phyloP scores from a whole-genome alignment of 1,140 invertebrate species.

The Zaprionus vittiger region DNA sequence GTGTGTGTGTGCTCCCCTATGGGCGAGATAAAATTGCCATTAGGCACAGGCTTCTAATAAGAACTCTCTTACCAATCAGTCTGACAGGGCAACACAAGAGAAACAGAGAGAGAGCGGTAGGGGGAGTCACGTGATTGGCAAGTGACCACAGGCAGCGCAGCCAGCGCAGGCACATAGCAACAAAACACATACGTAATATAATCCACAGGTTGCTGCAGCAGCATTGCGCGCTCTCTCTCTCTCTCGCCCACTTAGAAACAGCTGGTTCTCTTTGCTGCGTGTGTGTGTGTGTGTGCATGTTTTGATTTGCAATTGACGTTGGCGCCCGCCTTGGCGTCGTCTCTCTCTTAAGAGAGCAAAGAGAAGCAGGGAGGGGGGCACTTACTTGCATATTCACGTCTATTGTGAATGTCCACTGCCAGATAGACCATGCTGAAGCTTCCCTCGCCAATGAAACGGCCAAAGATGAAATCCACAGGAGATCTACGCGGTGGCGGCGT shows the following conservation, averaged over 20 bases:
- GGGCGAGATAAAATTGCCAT: conserved; percentile 47
- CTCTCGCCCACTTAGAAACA: conserved; percentile 13
- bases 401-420: conserved; percentile 95
- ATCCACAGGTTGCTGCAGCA: conserved; percentile 28
- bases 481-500: conserved; percentile 87
- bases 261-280: conserved; percentile 25
- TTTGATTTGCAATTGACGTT: conserved; percentile 43
- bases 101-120: not conserved
- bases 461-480: conserved; percentile 96
- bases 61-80: conserved; percentile 2
- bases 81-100: not conserved
- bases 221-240: not conserved
- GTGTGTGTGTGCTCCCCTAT: conserved; percentile 14
- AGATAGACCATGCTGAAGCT: conserved; percentile 98
- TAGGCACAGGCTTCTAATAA: conserved; percentile 21
- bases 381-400: conserved; percentile 97
- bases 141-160: conserved; percentile 23
- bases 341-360: conserved; percentile 1
- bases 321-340: conserved; percentile 28
- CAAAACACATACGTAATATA: conserved; percentile 5
- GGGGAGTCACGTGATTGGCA: conserved; percentile 34
- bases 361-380: conserved; percentile 55
- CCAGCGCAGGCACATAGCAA: conserved; percentile 8
- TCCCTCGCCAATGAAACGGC: conserved; percentile 97
- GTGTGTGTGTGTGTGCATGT: conserved; percentile 23